A percentile compares a stretch with the other conserved stretches of the same genome.
Conservation (phyloP, 2,888 invertebrate species). For the Cantharis flavilabris region DNA sequence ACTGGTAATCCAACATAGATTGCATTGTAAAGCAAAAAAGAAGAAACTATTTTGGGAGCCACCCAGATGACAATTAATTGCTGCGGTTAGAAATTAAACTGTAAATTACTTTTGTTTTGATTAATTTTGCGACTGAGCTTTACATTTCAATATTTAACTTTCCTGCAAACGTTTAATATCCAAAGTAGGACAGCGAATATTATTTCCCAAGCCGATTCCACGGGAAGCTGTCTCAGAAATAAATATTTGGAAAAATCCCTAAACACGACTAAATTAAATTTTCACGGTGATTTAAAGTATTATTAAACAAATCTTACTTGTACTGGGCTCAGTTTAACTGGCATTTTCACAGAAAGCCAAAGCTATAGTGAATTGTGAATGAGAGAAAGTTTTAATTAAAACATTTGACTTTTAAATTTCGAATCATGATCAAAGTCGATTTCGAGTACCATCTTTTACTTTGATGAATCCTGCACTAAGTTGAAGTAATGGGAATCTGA, state of each 20-base stretch:
- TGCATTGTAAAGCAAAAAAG: no score
- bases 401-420: conserved; percentile 16
- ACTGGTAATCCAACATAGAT: no score
- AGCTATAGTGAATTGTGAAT: not conserved
- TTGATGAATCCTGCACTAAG: not conserved
- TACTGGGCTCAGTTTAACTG: conserved; percentile 8
- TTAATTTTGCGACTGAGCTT: not conserved
- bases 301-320: conserved; percentile 15
- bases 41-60: not conserved
- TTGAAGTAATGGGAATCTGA: not conserved
- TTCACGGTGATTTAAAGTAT: not conserved
- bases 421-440: conserved; percentile 4
- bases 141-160: not conserved
- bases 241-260: not conserved
- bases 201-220: not conserved
- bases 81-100: not conserved
- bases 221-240: not conserved
- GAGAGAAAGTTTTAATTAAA: conserved; percentile 14
- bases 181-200: not conserved
- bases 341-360: conserved; percentile 7
- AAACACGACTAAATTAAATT: not conserved
- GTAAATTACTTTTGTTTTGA: not conserved
- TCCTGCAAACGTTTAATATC: not conserved
- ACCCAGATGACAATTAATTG: not conserved
- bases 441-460: not conserved